Percentiles rank a stretch among this genome's conserved stretches.
Evolutionary conservation across 2,888 invertebrate species (phyloP).

Genomic region (Lasioglossum malachurum): DNA sequence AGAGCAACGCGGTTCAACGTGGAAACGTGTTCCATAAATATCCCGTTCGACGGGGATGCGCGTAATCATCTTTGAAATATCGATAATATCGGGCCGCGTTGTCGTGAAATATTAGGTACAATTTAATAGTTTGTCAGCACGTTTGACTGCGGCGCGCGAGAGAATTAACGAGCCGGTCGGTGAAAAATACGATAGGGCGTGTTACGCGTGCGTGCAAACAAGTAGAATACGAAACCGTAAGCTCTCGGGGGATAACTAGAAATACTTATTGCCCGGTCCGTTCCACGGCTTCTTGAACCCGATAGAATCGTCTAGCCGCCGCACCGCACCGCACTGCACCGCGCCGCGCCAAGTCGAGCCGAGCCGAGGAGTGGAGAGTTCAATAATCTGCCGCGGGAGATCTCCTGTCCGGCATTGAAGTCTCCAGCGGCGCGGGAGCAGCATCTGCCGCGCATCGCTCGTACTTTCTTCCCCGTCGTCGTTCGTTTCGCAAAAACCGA

Average conservation of each 20-base stretch:
- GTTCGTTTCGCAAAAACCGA: slow-evolving; percentile 39
- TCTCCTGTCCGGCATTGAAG: slow-evolving; percentile 80
- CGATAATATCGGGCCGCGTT: slow-evolving; percentile 28
- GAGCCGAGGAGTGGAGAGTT: slow-evolving; percentile 57
- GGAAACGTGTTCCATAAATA: slow-evolving; percentile 29
- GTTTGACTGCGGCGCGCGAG: not conserved
- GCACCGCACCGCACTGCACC: not conserved
- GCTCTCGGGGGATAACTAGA: slow-evolving; percentile 45
- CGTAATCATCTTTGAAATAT: slow-evolving; percentile 29
- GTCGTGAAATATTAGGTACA: slow-evolving; percentile 45
- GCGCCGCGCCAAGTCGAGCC: not conserved
- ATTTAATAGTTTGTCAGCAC: slow-evolving; percentile 53
- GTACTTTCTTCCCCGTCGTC: slow-evolving; percentile 24
- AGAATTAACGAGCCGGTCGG: slow-evolving; percentile 35
- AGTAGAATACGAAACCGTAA: slow-evolving; percentile 44
- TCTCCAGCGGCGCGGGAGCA: slow-evolving; percentile 73
- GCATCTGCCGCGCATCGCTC: slow-evolving; percentile 28
- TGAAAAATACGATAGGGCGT: slow-evolving; percentile 49
- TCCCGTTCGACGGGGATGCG: not conserved
- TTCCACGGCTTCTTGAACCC: slow-evolving; percentile 53
- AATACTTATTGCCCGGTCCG: slow-evolving; percentile 58
- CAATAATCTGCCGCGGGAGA: slow-evolving; percentile 67
- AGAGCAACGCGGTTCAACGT: not conserved
- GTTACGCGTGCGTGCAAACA: slow-evolving; percentile 55
- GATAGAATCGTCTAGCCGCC: slow-evolving; percentile 66